Base-by-base conservation (phyloP, 2,888 invertebrate species). In the Tinea trinotella region DNA sequence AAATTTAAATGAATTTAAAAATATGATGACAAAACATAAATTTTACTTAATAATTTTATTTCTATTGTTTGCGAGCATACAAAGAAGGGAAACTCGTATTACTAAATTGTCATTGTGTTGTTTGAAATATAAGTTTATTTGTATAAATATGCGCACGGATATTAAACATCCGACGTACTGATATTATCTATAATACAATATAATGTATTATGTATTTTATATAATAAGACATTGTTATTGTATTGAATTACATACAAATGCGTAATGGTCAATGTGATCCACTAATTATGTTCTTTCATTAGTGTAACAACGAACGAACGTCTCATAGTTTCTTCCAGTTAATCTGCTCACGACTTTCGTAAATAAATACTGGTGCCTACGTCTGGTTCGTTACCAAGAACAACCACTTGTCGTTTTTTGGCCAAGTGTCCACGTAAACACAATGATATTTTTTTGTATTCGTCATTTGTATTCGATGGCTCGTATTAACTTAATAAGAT, bases 311-410 rank as follows among this genome's bases (percentile, higher is more conserved):
- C 7, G 13, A 2, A 30, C 30, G 30, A 30, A 10, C 30, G 7
- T 13, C 40, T 40, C 13, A 15, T 12, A 40, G 40, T 40, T 15
- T 15, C 12, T 15, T 40, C 12, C 15, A 24, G 50, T 50, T 50
- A 50, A 50, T 46, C 24, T 2, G 50, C 50, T 50, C 50, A 50
- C 50, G 50, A 50, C 50, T 50, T 48, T 24, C 50, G 24, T 50
- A 50, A 50, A 50, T 50, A 50, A 50, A 48, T 48, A 48, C 40
- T 12, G 20, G 48, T 20, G n/a, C n/a, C n/a, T n/a, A 19, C 17
- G 24, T 50, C 46, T 50, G 24, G 50, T 50, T 50, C 50, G 50
- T 50, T 50, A 48, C 48, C n/a, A 24, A 22, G 24, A 50, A 50
- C 13, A 13, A 22, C 9, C 24, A 24, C 46, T 24, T 24, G 50